Evolutionary conservation across 2,888 invertebrate species (phyloP).

Genomic region (Temnothorax unifasciatus): DNA sequence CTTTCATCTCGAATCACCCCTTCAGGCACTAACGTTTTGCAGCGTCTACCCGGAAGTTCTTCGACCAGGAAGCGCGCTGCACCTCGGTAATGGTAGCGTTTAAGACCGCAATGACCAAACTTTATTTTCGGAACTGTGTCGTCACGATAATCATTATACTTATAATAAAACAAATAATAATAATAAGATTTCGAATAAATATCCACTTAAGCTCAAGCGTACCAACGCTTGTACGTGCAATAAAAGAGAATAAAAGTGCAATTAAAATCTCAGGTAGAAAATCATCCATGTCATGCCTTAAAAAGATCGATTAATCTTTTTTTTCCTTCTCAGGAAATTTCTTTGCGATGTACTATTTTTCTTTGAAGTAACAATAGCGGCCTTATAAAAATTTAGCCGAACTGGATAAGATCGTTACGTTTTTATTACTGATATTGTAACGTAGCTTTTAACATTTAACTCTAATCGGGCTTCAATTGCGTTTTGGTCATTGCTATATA

Average conservation of each 20-base stretch:
- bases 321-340: not conserved
- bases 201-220: slow-evolving; percentile 30
- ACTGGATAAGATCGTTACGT: not conserved
- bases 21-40: slow-evolving; percentile 61
- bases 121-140: slow-evolving; percentile 57
- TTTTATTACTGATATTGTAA: slow-evolving; percentile 19
- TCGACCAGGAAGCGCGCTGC: slow-evolving; percentile 63
- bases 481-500: slow-evolving; percentile 74
- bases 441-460: slow-evolving; percentile 13
- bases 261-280: slow-evolving; percentile 77
- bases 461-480: slow-evolving; percentile 12
- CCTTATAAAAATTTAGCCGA: not conserved
- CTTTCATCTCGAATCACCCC: slow-evolving; percentile 43
- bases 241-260: slow-evolving; percentile 74
- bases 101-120: slow-evolving; percentile 77
- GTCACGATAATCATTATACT: slow-evolving; percentile 50
- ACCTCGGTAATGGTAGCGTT: slow-evolving; percentile 71
- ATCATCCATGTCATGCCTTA: slow-evolving; percentile 56
- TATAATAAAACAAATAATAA: slow-evolving; percentile 45
- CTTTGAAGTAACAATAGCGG: not conserved
- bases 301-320: slow-evolving; percentile 16
- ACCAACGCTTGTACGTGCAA: slow-evolving; percentile 28
- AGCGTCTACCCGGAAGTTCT: slow-evolving; percentile 63
- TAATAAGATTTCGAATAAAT: slow-evolving; percentile 35
- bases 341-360: not conserved